phyloP scores from a whole-genome alignment of 2,888 invertebrate genomes.

The Muschampia plurimacula region DNA sequence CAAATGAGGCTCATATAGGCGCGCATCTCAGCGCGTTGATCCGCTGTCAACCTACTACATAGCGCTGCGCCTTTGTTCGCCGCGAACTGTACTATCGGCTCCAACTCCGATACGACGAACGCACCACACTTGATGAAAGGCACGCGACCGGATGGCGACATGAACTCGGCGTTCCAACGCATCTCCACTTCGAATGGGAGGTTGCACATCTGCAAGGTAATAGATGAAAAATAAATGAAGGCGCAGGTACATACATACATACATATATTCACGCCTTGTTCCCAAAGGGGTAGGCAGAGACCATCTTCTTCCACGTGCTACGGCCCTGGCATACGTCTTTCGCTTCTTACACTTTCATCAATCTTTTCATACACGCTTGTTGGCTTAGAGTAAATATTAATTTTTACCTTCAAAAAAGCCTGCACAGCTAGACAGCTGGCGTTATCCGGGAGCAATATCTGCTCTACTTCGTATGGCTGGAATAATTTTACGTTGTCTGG shows the following conservation, averaged over 20 bases:
- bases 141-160: constrained; percentile 97
- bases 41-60: constrained; percentile 89
- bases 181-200: constrained; percentile 93
- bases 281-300: too few relatives aligned
- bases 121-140: constrained; percentile 97
- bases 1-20: constrained; percentile 97
- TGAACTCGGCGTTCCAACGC: constrained; percentile 96
- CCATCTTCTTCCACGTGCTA: too few relatives aligned
- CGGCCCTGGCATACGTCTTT: too few relatives aligned
- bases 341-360: too few relatives aligned
- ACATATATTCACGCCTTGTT: too few relatives aligned
- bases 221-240: too few relatives aligned
- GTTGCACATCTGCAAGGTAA: constrained; percentile 89
- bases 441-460: constrained; percentile 96
- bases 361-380: too few relatives aligned
- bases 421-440: constrained; percentile 97
- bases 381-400: not conserved
- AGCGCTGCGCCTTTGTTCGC: constrained; percentile 93
- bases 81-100: constrained; percentile 95
- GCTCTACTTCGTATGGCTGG: constrained; percentile 96
- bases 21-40: constrained; percentile 95
- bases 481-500: constrained; percentile 94
- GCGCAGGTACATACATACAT: too few relatives aligned
- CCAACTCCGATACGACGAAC: constrained; percentile 95
- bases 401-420: constrained; percentile 90